Conservation (phyloP, 2,888 invertebrate species). For the Ethmia dodecea region DNA sequence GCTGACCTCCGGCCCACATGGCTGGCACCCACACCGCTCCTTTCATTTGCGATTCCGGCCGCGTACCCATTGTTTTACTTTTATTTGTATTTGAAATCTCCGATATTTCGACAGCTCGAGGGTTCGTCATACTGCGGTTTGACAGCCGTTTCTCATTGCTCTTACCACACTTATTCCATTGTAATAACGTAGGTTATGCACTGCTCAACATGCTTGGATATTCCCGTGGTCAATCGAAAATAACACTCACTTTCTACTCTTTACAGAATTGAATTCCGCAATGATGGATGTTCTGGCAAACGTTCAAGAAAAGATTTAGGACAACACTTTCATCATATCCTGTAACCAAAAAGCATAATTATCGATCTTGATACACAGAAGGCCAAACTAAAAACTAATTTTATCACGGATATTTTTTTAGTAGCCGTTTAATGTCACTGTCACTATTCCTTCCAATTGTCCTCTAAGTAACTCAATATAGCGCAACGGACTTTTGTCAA, state of each 20-base stretch:
- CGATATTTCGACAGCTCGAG: slow-evolving; percentile 34
- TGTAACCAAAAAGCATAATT: too few species aligned
- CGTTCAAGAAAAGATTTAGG: slow-evolving; percentile 31
- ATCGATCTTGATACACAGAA: too few species aligned
- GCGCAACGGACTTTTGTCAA: slow-evolving; percentile 69
- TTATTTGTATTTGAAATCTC: slow-evolving; percentile 56
- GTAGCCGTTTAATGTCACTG: slow-evolving; percentile 30
- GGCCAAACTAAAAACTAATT: too few species aligned
- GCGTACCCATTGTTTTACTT: slow-evolving; percentile 68
- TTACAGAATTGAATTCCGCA: slow-evolving; percentile 19
- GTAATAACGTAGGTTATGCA: neutral
- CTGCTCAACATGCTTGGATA: too few species aligned
- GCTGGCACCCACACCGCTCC: slow-evolving; percentile 50
- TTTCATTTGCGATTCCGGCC: slow-evolving; percentile 63
- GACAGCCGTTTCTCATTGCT: slow-evolving; percentile 1
- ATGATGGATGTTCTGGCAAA: slow-evolving; percentile 36
- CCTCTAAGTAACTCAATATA: slow-evolving; percentile 65
- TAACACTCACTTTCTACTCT: slow-evolving; percentile 29
- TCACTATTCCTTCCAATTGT: slow-evolving; percentile 49
- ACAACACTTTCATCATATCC: slow-evolving; percentile 3
- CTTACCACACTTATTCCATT: neutral
- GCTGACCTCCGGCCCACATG: slow-evolving; percentile 73
- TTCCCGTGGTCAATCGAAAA: slow-evolving; percentile 29
- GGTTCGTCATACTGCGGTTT: slow-evolving; percentile 9
- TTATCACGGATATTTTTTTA: slow-evolving; percentile 40